These are phyloP conservation scores for Prenolepis imparis DNA, from an alignment of 2,888 invertebrate genomes.

Conservation along the genomic window DNA sequence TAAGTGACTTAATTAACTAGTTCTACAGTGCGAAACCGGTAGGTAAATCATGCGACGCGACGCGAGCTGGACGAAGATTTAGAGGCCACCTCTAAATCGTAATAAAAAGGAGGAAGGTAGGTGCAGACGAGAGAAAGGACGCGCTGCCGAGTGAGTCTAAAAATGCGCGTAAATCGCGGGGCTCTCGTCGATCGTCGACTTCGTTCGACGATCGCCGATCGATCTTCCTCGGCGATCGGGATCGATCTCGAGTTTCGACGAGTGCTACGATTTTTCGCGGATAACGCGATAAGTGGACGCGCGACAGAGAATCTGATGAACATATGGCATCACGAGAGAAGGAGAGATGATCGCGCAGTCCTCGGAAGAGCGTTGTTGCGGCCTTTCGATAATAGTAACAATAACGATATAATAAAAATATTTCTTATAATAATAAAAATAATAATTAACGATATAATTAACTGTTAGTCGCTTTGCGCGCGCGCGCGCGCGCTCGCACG, in stretches of 20 bases:
- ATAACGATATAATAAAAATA: conserved; percentile 64
- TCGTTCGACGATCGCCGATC: conserved; percentile 22
- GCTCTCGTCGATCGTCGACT: conserved; percentile 34
- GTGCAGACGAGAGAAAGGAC: conserved; percentile 23
- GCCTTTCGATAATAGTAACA: conserved; percentile 74
- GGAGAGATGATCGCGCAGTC: conserved; percentile 48
- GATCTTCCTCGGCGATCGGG: background rate
- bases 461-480: conserved; percentile 63
- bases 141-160: conserved; percentile 37
- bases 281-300: background rate
- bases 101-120: conserved; percentile 27
- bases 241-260: background rate
- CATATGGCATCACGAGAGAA: conserved; percentile 38
- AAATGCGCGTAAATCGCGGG: conserved; percentile 26
- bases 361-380: conserved; percentile 73
- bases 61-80: conserved; percentile 43
- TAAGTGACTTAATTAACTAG: conserved; percentile 53
- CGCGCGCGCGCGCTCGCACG: conserved; percentile 50
- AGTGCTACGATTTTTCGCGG: conserved; percentile 39
- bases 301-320: conserved; percentile 31
- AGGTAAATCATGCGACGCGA: conserved; percentile 29
- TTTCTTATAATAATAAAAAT: conserved; percentile 63
- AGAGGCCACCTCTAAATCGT: conserved; percentile 44
- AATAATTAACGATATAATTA: conserved; percentile 65
- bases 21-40: conserved; percentile 45